phyloP scores from a whole-genome alignment of 2,113 vertebrate genomes.

The Reinhardtius hippoglossoides region DNA sequence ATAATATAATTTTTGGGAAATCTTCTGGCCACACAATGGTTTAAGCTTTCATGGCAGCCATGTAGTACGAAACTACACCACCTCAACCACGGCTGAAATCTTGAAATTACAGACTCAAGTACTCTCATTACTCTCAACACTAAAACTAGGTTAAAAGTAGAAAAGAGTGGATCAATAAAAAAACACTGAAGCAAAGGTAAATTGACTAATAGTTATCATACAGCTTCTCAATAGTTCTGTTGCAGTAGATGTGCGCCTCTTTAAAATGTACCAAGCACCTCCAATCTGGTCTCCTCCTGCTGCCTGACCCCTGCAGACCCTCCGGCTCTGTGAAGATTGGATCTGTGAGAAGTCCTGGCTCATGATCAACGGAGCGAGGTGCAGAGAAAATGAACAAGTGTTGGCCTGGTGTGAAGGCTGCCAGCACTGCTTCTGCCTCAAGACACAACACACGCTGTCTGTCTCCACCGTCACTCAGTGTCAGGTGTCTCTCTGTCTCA shows the following conservation, averaged over 20 bases:
- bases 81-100: too few species aligned
- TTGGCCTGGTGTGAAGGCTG: background rate
- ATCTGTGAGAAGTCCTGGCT: slow-evolving; percentile 2
- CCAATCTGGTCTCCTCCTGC: background rate
- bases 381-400: background rate
- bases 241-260: background rate
- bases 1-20: too few species aligned
- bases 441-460: background rate
- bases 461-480: background rate
- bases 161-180: background rate
- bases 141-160: background rate
- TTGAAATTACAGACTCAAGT: too few species aligned
- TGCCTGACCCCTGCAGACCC: slow-evolving; percentile 1
- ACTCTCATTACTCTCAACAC: background rate
- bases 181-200: background rate
- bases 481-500: background rate
- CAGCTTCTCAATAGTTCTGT: background rate
- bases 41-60: too few species aligned
- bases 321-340: background rate
- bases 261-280: background rate
- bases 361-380: slow-evolving; percentile 10
- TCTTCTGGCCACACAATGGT: too few species aligned
- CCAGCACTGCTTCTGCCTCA: background rate
- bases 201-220: background rate
- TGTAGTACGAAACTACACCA: too few species aligned